These are phyloP conservation scores for Ctenicera cuprea DNA, from an alignment of 2,888 invertebrate genomes.

Conservation along the genomic window DNA sequence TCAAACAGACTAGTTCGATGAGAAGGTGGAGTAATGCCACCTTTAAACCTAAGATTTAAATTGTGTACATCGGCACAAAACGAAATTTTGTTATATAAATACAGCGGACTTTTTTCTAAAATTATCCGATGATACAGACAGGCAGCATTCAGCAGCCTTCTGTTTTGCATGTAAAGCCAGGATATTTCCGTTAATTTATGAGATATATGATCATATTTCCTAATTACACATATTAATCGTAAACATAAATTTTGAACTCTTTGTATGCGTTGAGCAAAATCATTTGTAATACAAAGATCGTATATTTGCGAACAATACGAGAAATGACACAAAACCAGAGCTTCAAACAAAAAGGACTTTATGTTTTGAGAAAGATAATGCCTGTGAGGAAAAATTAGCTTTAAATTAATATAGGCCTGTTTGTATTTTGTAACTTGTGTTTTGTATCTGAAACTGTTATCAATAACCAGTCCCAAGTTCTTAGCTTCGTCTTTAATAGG, in stretches of 20 bases:
- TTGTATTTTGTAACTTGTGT: too few species aligned
- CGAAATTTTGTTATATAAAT: too few species aligned
- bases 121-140: too few species aligned
- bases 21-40: too few species aligned
- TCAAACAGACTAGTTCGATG: too few species aligned
- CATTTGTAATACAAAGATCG: background rate
- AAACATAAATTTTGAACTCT: background rate
- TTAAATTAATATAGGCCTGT: background rate
- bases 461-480: too few species aligned
- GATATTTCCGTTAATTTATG: background rate
- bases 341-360: background rate
- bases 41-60: too few species aligned
- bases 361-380: background rate
- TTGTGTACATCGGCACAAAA: too few species aligned
- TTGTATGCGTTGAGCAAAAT: background rate
- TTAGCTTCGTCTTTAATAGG: too few species aligned
- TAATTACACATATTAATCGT: background rate
- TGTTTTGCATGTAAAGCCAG: background rate
- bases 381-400: background rate
- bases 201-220: background rate
- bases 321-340: background rate
- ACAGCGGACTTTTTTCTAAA: too few species aligned
- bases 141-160: background rate
- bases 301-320: background rate
- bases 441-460: too few species aligned